Conservation (phyloP, 2,888 invertebrate species). For the Pandemis cinnamomeana region DNA sequence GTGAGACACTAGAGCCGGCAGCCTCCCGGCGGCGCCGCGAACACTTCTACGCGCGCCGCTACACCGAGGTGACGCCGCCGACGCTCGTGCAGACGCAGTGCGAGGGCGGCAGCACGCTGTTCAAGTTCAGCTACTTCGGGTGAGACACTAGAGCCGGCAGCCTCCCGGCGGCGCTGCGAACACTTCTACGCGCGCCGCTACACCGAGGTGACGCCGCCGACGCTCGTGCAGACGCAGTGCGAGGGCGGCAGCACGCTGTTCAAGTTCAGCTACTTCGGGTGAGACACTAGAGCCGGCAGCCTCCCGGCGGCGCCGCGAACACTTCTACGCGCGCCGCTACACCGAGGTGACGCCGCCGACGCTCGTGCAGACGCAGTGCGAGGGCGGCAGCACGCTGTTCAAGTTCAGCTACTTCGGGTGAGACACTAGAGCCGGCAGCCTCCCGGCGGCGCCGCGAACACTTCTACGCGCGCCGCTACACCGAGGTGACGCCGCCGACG, state of each 20-base stretch:
- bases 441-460: slow-evolving; percentile 86
- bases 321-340: slow-evolving; percentile 93
- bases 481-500: slow-evolving; percentile 98
- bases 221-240: slow-evolving; percentile 99
- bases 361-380: slow-evolving; percentile 99
- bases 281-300: slow-evolving; percentile 45
- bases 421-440: slow-evolving; percentile 42
- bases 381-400: slow-evolving; percentile 99
- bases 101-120: slow-evolving; percentile 99
- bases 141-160: slow-evolving; percentile 57
- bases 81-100: slow-evolving; percentile 99
- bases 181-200: slow-evolving; percentile 94
- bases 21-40: slow-evolving; percentile 76
- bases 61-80: slow-evolving; percentile 97
- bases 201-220: slow-evolving; percentile 97
- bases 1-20: slow-evolving; percentile 66
- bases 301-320: slow-evolving; percentile 83
- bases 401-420: slow-evolving; percentile 92
- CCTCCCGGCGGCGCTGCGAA: slow-evolving; percentile 73
- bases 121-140: slow-evolving; percentile 93
- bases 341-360: slow-evolving; percentile 98
- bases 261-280: slow-evolving; percentile 92
- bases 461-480: slow-evolving; percentile 92
- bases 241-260: slow-evolving; percentile 99
- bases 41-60: slow-evolving; percentile 93